Evolutionary conservation across 1,140 invertebrate species (phyloP).

Genomic region (Pinna nobilis): DNA sequence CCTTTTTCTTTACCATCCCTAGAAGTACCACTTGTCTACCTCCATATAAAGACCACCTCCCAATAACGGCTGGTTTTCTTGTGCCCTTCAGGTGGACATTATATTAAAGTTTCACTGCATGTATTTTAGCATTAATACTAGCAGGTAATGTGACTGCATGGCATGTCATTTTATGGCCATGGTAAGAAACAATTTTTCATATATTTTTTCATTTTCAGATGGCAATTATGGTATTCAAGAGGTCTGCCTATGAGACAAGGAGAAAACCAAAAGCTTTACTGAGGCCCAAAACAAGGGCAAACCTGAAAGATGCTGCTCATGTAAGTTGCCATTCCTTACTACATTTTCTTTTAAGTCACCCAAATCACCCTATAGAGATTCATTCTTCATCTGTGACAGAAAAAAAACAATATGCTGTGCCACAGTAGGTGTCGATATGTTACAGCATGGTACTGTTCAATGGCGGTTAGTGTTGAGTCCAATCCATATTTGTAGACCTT

Average conservation of each 20-base stretch:
- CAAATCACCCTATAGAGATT: no score
- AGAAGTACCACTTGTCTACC: no score
- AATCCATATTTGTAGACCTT: no score
- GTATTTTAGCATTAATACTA: neutral
- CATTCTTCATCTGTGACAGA: no score
- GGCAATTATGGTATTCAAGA: slow-evolving; percentile 73
- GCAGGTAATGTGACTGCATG: neutral
- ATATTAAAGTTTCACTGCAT: neutral
- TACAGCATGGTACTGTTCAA: no score
- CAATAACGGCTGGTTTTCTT: neutral
- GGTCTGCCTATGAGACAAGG: slow-evolving; percentile 72
- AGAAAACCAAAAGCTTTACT: slow-evolving; percentile 72
- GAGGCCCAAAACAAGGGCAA: slow-evolving; percentile 71
- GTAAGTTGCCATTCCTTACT: slow-evolving; percentile 61
- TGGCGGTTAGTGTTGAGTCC: no score
- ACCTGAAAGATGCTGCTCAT: slow-evolving; percentile 70
- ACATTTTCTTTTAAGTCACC: no score
- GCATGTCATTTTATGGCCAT: neutral
- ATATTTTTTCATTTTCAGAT: slow-evolving; percentile 60
- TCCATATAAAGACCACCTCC: neutral
- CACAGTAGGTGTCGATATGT: no score
- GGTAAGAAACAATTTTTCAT: no score
- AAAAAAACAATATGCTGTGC: no score
- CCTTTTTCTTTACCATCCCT: no score
- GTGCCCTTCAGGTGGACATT: neutral